Conservation (phyloP, 1,140 invertebrate genomes). For the Holcopasites calliopsidis region DNA sequence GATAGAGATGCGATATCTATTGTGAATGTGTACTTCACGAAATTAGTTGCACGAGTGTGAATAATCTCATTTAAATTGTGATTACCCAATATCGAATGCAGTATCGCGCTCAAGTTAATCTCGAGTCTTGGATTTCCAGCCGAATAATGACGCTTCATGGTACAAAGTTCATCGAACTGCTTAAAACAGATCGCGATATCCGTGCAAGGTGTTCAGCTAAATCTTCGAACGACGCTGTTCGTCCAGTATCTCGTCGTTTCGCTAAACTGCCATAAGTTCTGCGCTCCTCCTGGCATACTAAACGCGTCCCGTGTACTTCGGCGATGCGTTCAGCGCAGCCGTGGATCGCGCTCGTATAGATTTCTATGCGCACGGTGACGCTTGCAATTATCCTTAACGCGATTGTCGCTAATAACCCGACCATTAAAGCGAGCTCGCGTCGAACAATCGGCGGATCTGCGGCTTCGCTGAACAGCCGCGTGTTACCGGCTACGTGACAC, state of each 20-base stretch:
- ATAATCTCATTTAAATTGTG: no score
- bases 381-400: conserved; percentile 49
- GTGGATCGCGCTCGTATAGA: conserved; percentile 14
- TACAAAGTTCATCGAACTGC: conserved; percentile 58
- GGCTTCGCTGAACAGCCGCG: background rate
- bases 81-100: no score
- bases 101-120: no score
- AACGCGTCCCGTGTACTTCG: conserved; percentile 43
- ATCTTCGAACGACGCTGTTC: conserved; percentile 53
- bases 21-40: no score
- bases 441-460: background rate
- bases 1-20: no score
- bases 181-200: conserved; percentile 29
- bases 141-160: no score
- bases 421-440: conserved; percentile 13
- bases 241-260: background rate
- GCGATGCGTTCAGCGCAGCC: conserved; percentile 24
- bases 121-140: no score
- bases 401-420: conserved; percentile 48
- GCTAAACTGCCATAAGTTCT: conserved; percentile 56
- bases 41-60: no score
- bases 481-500: conserved; percentile 39
- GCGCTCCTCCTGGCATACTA: conserved; percentile 30
- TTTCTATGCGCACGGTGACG: conserved; percentile 37
- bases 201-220: conserved; percentile 26